Percentiles rank a stretch among this genome's conserved stretches.
Evolutionary conservation across 2,797 vertebrate genomes (phyloP).

Genomic region (Pangasius mekongensis): DNA sequence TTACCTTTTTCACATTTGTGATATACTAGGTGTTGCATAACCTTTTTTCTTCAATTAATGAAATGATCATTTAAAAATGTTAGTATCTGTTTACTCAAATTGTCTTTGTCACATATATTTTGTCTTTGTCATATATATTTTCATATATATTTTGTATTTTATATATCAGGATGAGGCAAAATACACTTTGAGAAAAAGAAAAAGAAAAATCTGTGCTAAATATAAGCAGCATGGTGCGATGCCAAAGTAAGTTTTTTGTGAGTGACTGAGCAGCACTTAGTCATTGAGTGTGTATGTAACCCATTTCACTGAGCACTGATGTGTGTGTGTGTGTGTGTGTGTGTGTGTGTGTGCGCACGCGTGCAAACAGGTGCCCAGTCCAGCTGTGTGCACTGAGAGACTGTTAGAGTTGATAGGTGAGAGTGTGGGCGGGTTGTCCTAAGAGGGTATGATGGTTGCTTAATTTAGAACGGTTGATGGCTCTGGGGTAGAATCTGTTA

Average conservation of each 20-base stretch:
- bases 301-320: background rate
- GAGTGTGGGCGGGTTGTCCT: background rate
- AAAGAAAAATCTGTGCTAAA: background rate
- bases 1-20: background rate
- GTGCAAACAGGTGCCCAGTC: background rate
- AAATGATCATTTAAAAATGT: background rate
- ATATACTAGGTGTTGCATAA: background rate
- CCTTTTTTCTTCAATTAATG: background rate
- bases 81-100: background rate
- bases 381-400: slow-evolving; percentile 15
- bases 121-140: background rate
- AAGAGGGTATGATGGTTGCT: background rate
- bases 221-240: background rate
- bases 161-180: background rate
- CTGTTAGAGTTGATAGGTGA: background rate
- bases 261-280: background rate
- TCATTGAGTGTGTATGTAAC: background rate
- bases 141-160: background rate
- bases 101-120: background rate
- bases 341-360: background rate
- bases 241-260: background rate
- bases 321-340: background rate
- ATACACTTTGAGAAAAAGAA: background rate
- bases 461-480: background rate
- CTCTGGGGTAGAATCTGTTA: background rate